Base-by-base conservation (phyloP, 2,888 invertebrate species). In the Scaptomyza cyrtandrae region DNA sequence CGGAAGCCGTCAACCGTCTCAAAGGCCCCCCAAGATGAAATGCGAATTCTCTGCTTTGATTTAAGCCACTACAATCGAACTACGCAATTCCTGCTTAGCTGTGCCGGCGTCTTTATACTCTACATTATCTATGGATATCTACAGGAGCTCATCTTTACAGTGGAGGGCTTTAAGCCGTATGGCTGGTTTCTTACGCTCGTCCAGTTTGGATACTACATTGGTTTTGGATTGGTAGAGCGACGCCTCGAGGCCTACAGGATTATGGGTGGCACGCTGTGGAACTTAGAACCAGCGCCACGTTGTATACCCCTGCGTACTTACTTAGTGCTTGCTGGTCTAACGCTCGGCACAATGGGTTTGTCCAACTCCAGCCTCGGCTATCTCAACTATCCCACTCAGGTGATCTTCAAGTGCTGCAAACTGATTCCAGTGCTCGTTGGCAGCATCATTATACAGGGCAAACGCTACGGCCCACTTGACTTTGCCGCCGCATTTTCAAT, bases 351-450 rank as follows among this genome's bases (percentile, higher is more conserved):
- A 2, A 99, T 99, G 98, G 97, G 98, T 0, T 94, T 98, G 71
- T 98, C 98, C 1, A 99, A 99, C 92, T 95, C 98, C 4, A 97
- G 98, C 1, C 93, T 99, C 11, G 98, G 97, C 52, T 98, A 98
- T 91, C 93, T 99, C 11, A 99, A 99, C 92, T 99, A 98, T 92
- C 98, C 99, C 0, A 99, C 98, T 0, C 98, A 98, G 93, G 95
- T 99, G 44, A 98, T 99, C 86, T 99, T 99, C 91, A 99, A 99
- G 92, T 98, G 98, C 91, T 99, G 99, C 92, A 99, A 99, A 91
- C 93, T 99, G 0, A 97, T 99, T 83, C 99, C 99, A 0, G 99
- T 99, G 0, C 94, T 99, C 91, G 95, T 98, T 70, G 99, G 99
- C 24, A 97, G 98, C 78, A 97, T 98, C 77, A 90, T 99, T 52